Evolutionary conservation across 2,113 vertebrate species (phyloP), one percentile per base, ranked within the genome.

Genomic region (Rhadina sibilatrix): DNA sequence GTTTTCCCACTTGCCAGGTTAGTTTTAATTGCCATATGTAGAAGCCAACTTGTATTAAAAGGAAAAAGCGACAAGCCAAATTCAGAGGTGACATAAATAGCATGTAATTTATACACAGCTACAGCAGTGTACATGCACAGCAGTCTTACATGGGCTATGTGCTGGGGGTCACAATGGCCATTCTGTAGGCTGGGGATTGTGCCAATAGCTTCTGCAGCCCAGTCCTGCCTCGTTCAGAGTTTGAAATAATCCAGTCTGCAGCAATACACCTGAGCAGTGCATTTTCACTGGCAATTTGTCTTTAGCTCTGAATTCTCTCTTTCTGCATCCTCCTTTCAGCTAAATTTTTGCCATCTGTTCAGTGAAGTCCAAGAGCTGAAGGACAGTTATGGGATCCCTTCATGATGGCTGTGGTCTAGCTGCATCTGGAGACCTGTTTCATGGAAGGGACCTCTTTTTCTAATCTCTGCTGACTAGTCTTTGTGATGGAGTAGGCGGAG

Each of bases 21-120:
- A 96, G 54, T 90, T 97, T 98, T 97, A 90, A 89, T 81, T 96
- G 93, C 69, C 61, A 40, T 90, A 52, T 56, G 87, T 93, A 94
- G 91, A 96, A 83, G 63, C 59, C 75, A 94, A 47, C 80, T 91
- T 96, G 38, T 35, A 77, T 86, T 94, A 87, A 93, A 83, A 76
- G 50, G 72, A 50, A 85, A 97, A 96, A 81, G 23, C 81, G 93
- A 52, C 35, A 35, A 87, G 66, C 66, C 49, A 89, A 74, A 92
- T 92, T 91, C 37, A 54, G 89, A 89, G 35, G 50, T 93, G 76
- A 61, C 53, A 68, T 79, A 87, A 90, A 81, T 64, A 63, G 72
- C 0, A 0, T 84, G 40, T 57, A 83, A 87, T 81, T 91, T 94
- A 68, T 65, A 64, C 64, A 70, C 14, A 57, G 52, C 53, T 85